Evolutionary conservation across 2,888 invertebrate genomes (phyloP), one percentile per base, ranked within the genome.

Genomic region (Amblyjoppa proteus): DNA sequence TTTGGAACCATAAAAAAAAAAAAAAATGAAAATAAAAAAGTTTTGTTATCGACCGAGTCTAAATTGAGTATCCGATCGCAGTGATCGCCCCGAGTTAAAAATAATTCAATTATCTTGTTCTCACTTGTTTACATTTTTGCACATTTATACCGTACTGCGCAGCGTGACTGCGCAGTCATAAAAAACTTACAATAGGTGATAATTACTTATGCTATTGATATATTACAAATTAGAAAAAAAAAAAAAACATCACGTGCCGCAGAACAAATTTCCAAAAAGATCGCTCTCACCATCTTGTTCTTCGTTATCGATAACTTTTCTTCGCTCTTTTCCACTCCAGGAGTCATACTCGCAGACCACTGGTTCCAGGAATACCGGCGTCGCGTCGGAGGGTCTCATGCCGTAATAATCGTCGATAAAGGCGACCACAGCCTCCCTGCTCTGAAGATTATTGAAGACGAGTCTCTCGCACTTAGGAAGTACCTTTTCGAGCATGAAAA

Each of bases 401-500:
- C 94, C 91, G 88, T 96, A 96, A 93, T 96, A 94, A 75, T 96
- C 93, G 75, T 95, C 92, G 81, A 98, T 94, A 95, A 96, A 98
- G 34, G 96, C 94, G 87, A 97, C 95, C 38, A 98, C 97, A 89
- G 96, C 95, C 76, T 96, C 94, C 91, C 96, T 96, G 82, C 95
- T 96, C 88, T 96, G 96, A 28, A 98, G 95, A 88, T 96, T 95
- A 94, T 99, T 99, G 91, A 99, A 98, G 71, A 96, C 94, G 88
- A 96, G 95, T 90, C 97, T 96, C 90, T 97, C 96, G 73, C 95
- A 94, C 90, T 96, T 97, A 0, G 96, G 95, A 89, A 99, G 95
- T 56, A 97, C 93, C 94, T 97, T 97, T 91, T 98, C 98, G 91
- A 98, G 95, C 99, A 99, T 99, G 93, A 98, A 99, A 74, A 98